Conservation (phyloP, 2,888 invertebrate species). For the Syritta pipiens region DNA sequence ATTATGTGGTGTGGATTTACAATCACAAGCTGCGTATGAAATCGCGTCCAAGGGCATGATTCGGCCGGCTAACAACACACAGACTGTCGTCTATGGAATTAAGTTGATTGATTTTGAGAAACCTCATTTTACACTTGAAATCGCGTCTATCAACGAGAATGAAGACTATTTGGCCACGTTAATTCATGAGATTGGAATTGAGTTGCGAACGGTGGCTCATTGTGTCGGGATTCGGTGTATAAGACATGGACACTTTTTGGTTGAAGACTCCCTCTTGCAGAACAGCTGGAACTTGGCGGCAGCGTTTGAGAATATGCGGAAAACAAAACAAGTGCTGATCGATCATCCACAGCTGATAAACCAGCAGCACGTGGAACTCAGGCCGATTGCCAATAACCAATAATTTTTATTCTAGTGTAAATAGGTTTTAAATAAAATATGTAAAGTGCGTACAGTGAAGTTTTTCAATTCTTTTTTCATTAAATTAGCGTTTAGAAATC, state of each 20-base stretch:
- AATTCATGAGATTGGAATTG: conserved; percentile 91
- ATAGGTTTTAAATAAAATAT: too few species aligned
- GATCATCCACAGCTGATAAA: conserved; percentile 74
- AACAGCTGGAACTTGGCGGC: conserved; percentile 90
- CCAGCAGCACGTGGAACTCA: conserved; percentile 73
- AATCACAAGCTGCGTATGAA: conserved; percentile 94
- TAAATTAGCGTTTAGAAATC: too few species aligned
- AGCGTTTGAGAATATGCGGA: conserved; percentile 84
- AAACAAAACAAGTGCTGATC: conserved; percentile 81
- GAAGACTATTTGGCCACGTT: conserved; percentile 87
- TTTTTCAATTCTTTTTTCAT: too few species aligned
- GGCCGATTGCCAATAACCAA: too few species aligned
- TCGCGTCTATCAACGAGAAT: conserved; percentile 92
- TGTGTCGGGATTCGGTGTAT: conserved; percentile 90
- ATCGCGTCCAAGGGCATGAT: conserved; percentile 90
- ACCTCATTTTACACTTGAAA: conserved; percentile 92
- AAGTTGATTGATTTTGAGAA: conserved; percentile 89
- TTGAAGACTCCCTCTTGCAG: conserved; percentile 87
- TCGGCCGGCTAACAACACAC: conserved; percentile 85
- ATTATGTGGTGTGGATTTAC: conserved; percentile 88
- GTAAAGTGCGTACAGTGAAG: too few species aligned
- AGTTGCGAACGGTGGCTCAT: conserved; percentile 88
- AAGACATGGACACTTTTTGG: conserved; percentile 89
- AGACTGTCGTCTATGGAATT: conserved; percentile 91
- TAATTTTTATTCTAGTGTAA: too few species aligned